These are phyloP conservation scores for Nansenia antarctica DNA, from an alignment of 2,113 vertebrate genomes.

Conservation along the genomic window DNA sequence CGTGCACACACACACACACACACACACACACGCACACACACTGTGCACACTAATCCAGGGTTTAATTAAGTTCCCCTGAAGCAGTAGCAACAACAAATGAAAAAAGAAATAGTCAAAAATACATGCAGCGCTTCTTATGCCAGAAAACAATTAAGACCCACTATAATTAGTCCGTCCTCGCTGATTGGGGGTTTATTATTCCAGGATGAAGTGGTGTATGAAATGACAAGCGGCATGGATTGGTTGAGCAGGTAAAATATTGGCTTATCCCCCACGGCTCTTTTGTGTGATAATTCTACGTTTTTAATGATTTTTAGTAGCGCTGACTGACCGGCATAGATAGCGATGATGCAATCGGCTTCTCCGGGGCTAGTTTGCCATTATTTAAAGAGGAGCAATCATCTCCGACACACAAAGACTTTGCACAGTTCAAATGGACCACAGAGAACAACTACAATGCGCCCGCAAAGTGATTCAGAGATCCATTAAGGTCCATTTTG, in stretches of 20 bases:
- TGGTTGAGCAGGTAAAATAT: constrained; percentile 2
- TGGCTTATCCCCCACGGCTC: not conserved
- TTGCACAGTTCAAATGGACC: not conserved
- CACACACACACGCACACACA: not conserved
- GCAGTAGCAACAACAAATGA: not conserved
- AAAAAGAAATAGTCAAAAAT: not conserved
- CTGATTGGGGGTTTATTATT: not conserved
- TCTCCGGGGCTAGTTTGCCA: not conserved
- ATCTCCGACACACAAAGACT: not conserved
- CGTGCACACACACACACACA: not conserved
- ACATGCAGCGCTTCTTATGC: not conserved
- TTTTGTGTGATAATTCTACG: not conserved
- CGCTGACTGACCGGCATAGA: not conserved
- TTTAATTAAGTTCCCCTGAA: not conserved
- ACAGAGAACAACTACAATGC: not conserved
- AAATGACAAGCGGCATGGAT: not conserved
- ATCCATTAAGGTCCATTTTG: not conserved
- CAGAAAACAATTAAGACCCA: constrained; percentile 1
- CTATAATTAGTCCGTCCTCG: not conserved
- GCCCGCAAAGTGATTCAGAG: not conserved
- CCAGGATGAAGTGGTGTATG: not conserved
- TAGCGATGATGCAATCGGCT: not conserved
- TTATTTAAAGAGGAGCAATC: not conserved
- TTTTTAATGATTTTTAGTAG: not conserved
- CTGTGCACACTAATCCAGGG: not conserved